These are phyloP conservation scores for Pristionchus maxplancki DNA, from an alignment of 2,888 invertebrate species.

Conservation along the genomic window DNA sequence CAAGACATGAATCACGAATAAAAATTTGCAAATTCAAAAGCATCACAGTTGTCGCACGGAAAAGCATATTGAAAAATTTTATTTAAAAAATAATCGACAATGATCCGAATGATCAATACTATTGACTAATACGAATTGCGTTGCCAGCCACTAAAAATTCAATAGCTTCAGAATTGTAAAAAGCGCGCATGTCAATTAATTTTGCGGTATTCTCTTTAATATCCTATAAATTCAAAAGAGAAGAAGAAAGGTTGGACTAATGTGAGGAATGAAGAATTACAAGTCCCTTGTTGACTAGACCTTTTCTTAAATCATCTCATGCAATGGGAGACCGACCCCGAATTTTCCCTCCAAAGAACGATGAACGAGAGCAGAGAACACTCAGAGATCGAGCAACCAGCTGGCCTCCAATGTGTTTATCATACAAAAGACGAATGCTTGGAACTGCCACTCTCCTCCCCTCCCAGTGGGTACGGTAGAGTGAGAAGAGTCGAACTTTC, in stretches of 20 bases:
- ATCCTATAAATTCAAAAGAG: background rate
- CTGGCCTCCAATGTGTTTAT: background rate
- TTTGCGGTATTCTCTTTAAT: background rate
- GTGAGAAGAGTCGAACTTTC: background rate
- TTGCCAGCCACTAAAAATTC: too few species aligned
- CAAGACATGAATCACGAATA: too few species aligned
- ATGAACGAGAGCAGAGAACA: conserved; percentile 11
- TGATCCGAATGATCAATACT: too few species aligned
- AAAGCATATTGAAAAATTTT: too few species aligned
- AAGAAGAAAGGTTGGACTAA: background rate
- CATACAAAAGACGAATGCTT: conserved; percentile 18
- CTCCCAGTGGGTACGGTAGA: background rate
- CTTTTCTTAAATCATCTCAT: conserved; percentile 6
- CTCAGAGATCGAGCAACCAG: conserved; percentile 22
- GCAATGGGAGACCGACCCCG: background rate
- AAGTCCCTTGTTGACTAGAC: background rate
- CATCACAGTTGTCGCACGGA: too few species aligned
- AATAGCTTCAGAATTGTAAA: too few species aligned
- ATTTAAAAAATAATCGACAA: too few species aligned
- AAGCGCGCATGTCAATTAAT: too few species aligned
- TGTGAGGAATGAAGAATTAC: too few species aligned
- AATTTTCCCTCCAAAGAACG: conserved; percentile 12
- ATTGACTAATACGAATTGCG: too few species aligned
- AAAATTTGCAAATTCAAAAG: too few species aligned
- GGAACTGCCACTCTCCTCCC: background rate